phyloP scores from a whole-genome alignment of 2,797 vertebrate genomes.

The Myotis vivesi region DNA sequence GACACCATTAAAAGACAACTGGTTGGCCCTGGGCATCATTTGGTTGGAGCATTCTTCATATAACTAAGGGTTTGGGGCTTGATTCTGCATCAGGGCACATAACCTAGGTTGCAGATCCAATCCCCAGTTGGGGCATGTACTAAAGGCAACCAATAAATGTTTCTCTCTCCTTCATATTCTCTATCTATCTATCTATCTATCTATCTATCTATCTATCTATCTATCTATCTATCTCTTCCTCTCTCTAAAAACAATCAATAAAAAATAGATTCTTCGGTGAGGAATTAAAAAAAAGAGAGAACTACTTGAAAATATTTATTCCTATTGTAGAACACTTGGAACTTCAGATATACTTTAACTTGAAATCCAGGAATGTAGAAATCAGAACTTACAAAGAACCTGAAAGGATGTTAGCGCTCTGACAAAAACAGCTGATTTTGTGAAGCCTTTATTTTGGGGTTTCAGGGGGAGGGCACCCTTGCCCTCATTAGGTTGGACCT shows the following conservation, averaged over 20 bases:
- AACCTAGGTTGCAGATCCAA: background rate
- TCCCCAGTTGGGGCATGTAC: background rate
- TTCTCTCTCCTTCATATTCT: background rate
- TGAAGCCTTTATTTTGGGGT: constrained; percentile 93
- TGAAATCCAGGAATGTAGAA: constrained; percentile 95
- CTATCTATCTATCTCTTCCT: background rate
- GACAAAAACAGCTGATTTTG: constrained; percentile 95
- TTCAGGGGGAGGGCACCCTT: constrained; percentile 92
- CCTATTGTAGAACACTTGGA: constrained; percentile 96
- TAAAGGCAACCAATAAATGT: background rate
- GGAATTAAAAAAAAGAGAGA: constrained; percentile 82
- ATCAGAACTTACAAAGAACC: constrained; percentile 98
- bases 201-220: background rate
- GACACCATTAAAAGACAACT: constrained; percentile 96
- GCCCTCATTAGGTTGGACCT: constrained; percentile 96
- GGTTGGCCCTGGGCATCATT: constrained; percentile 83
- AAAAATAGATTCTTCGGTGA: background rate
- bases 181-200: background rate
- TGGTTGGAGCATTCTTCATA: background rate
- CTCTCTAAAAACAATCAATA: background rate
- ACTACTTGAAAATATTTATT: constrained; percentile 97
- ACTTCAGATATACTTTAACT: constrained; percentile 95
- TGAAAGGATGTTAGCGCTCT: constrained; percentile 91
- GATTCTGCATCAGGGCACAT: too few relatives aligned
- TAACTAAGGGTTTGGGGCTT: constrained; percentile 67